These are phyloP conservation scores for Drosophila niveifrons DNA, from an alignment of 2,888 invertebrate species.

Conservation along the genomic window DNA sequence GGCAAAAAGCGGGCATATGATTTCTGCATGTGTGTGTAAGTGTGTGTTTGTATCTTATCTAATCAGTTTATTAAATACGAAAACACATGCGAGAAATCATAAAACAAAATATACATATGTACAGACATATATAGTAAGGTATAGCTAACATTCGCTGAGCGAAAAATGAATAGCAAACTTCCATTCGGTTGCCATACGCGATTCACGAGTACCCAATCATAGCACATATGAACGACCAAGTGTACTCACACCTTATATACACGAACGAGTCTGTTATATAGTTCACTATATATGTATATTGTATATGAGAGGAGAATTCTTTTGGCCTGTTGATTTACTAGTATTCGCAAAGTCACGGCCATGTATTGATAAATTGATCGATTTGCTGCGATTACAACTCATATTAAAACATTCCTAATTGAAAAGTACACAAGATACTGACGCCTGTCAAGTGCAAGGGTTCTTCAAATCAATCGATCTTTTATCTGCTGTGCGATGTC, in stretches of 20 bases:
- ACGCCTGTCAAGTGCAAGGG: not conserved
- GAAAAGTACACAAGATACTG: not conserved
- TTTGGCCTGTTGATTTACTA: not conserved
- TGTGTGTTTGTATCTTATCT: constrained; percentile 61
- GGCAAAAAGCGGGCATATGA: constrained; percentile 14
- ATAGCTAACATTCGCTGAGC: constrained; percentile 30
- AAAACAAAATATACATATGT: constrained; percentile 53
- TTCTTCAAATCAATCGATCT: constrained; percentile 1
- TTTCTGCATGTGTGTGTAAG: constrained; percentile 4
- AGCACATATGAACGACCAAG: not conserved
- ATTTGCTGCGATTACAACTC: not conserved
- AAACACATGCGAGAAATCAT: constrained; percentile 68
- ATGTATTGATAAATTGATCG: not conserved
- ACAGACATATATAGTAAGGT: not conserved
- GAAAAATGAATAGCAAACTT: constrained; percentile 35
- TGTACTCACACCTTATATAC: not conserved
- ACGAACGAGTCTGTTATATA: not conserved
- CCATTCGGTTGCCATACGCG: constrained; percentile 52
- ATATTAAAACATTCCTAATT: not conserved
- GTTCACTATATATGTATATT: not conserved
- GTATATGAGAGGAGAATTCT: not conserved
- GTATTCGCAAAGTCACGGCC: not conserved
- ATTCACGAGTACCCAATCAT: constrained; percentile 6
- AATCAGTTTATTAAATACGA: constrained; percentile 74
- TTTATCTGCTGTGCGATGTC: not conserved